These are phyloP conservation scores for Phthorimaea operculella DNA, from an alignment of 1,140 invertebrate genomes.

Conservation along the genomic window DNA sequence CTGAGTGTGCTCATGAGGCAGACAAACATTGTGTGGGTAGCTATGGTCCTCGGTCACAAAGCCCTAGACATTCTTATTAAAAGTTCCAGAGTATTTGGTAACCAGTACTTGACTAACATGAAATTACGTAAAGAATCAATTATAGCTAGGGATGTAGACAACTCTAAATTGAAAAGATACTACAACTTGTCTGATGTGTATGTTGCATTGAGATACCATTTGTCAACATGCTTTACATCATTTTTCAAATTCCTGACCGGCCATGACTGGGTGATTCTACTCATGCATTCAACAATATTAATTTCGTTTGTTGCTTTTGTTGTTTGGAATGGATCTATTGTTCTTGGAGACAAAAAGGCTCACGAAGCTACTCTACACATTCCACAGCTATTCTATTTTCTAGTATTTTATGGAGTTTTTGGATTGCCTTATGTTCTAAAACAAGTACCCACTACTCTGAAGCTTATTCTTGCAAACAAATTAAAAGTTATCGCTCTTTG, in stretches of 20 bases:
- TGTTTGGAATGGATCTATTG: slow-evolving; percentile 83
- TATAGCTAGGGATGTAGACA: slow-evolving; percentile 35
- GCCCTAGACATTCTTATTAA: slow-evolving; percentile 45
- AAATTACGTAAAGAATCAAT: slow-evolving; percentile 23
- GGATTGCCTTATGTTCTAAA: slow-evolving; percentile 72
- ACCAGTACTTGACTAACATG: slow-evolving; percentile 28
- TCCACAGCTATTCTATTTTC: slow-evolving; percentile 92
- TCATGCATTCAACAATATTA: slow-evolving; percentile 72
- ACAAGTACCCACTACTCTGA: slow-evolving; percentile 44
- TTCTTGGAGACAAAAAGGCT: slow-evolving; percentile 90
- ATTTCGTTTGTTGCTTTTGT: slow-evolving; percentile 79
- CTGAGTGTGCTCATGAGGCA: slow-evolving; percentile 85
- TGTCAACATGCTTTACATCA: slow-evolving; percentile 37
- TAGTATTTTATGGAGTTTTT: slow-evolving; percentile 77
- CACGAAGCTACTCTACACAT: slow-evolving; percentile 86
- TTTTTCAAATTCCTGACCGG: slow-evolving; percentile 49
- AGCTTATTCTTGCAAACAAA: slow-evolving; percentile 45
- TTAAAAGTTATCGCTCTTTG: slow-evolving; percentile 25
- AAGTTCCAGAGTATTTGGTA: slow-evolving; percentile 49
- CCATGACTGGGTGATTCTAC: slow-evolving; percentile 43
- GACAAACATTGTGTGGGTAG: slow-evolving; percentile 94
- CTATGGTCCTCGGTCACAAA: slow-evolving; percentile 74
- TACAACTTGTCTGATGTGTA: slow-evolving; percentile 38
- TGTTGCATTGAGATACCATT: slow-evolving; percentile 40
- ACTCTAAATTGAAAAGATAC: slow-evolving; percentile 42